Conservation (phyloP, 2,113 vertebrate species). For the Sula dactylatra region DNA sequence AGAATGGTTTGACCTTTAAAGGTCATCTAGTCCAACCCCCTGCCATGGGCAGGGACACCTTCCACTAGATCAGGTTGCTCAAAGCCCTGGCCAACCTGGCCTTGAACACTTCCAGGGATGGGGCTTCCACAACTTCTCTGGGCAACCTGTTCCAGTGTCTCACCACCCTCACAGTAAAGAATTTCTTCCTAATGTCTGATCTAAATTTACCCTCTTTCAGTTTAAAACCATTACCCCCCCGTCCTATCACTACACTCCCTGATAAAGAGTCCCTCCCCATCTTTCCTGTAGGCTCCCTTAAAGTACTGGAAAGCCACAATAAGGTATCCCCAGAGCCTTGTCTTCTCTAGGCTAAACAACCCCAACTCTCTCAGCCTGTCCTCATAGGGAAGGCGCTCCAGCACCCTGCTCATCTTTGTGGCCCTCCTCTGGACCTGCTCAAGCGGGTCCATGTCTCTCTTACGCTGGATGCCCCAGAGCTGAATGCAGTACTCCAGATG, state of each 20-base stretch:
- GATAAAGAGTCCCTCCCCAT: neutral
- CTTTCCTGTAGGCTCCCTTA: neutral
- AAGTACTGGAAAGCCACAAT: neutral
- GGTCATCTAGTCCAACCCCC: neutral
- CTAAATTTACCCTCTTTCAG: neutral
- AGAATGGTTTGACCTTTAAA: neutral
- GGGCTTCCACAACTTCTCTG: neutral
- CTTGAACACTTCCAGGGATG: neutral
- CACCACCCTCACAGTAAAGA: neutral
- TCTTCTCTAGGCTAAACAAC: neutral
- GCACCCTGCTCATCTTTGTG: neutral
- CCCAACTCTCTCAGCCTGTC: neutral
- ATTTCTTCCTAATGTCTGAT: neutral
- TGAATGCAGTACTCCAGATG: neutral
- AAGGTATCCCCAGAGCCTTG: neutral
- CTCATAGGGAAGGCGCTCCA: neutral
- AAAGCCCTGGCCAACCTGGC: neutral
- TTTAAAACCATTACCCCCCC: neutral
- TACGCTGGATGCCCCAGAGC: fast-evolving
- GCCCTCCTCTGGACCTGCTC: neutral
- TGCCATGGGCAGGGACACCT: neutral
- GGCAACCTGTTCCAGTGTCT: neutral
- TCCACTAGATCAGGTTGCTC: neutral
- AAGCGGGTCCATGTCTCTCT: neutral
- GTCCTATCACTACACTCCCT: neutral